A percentile compares a stretch with the other conserved stretches of the same genome.
Evolutionary conservation across 37 sponge, comb jelly and placozoan species (phyloP).

Genomic region (Geodia barretti): DNA sequence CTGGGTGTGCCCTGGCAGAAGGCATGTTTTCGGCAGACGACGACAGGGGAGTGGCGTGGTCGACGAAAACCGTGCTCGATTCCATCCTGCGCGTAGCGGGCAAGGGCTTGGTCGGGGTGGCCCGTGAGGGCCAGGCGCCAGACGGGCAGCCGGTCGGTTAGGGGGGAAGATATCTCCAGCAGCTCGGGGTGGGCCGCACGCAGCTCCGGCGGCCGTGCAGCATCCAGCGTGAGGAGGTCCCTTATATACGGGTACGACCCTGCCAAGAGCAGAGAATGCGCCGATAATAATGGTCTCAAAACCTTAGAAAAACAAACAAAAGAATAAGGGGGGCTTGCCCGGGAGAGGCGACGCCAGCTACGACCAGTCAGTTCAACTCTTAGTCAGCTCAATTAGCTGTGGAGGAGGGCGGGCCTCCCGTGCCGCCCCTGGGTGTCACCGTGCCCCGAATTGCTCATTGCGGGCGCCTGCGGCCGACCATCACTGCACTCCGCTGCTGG

Average conservation of each 20-base stretch:
- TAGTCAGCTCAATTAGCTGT: too few species aligned
- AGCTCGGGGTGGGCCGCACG: neutral
- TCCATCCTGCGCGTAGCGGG: neutral
- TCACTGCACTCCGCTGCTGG: too few species aligned
- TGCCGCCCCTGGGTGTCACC: too few species aligned
- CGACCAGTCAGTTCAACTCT: too few species aligned
- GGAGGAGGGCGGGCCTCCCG: too few species aligned
- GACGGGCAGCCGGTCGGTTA: neutral
- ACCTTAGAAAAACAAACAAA: too few species aligned
- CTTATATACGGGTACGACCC: neutral
- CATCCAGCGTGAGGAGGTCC: neutral
- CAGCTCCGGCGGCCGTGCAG: neutral
- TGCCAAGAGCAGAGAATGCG: neutral
- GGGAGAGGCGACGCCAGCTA: too few species aligned
- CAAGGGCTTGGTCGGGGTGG: neutral
- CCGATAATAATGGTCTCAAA: too few species aligned
- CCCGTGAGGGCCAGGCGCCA: neutral
- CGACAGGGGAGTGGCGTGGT: neutral
- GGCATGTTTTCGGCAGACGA: neutral
- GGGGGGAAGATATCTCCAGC: neutral
- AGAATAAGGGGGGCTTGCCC: too few species aligned
- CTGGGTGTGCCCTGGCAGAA: conserved; percentile 2
- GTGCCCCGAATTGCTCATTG: too few species aligned
- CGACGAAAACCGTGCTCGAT: neutral
- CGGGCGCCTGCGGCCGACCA: too few species aligned